Conservation (phyloP, 2,113 vertebrate genomes). For the Rallus limicola region DNA sequence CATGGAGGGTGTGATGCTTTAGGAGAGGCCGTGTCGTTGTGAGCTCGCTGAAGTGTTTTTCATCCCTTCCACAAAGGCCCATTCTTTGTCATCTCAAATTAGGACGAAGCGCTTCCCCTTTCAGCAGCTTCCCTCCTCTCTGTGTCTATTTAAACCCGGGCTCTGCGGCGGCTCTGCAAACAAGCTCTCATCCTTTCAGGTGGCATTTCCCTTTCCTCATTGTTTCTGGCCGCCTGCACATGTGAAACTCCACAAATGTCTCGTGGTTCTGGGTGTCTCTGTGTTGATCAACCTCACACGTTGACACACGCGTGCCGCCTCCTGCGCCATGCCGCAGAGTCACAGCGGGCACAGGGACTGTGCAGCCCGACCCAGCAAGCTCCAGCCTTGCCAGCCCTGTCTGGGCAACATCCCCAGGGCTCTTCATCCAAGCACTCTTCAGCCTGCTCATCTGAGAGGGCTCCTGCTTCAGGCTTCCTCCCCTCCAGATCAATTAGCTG, state of each 20-base stretch:
- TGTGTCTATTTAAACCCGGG: slow-evolving; percentile 36
- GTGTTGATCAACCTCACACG: background rate
- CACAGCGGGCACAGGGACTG: fast-evolving
- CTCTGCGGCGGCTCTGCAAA: slow-evolving; percentile 40
- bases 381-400: background rate
- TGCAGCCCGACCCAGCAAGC: background rate
- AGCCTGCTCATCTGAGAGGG: background rate
- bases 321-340: no score
- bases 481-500: background rate
- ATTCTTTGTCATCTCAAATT: slow-evolving; percentile 33
- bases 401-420: background rate
- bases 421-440: background rate
- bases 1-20: fast-evolving
- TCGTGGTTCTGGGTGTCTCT: background rate
- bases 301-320: fast-evolving
- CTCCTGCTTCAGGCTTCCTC: background rate
- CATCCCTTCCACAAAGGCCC: slow-evolving; percentile 15
- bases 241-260: slow-evolving; percentile 21
- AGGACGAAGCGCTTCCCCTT: slow-evolving; percentile 39
- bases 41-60: background rate
- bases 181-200: slow-evolving; percentile 63
- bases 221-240: slow-evolving; percentile 47
- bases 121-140: slow-evolving; percentile 27
- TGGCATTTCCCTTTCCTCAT: slow-evolving; percentile 69
- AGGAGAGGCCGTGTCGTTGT: background rate